Evolutionary conservation across 2,113 vertebrate species (phyloP).

Genomic region (Engraulis encrasicolus): DNA sequence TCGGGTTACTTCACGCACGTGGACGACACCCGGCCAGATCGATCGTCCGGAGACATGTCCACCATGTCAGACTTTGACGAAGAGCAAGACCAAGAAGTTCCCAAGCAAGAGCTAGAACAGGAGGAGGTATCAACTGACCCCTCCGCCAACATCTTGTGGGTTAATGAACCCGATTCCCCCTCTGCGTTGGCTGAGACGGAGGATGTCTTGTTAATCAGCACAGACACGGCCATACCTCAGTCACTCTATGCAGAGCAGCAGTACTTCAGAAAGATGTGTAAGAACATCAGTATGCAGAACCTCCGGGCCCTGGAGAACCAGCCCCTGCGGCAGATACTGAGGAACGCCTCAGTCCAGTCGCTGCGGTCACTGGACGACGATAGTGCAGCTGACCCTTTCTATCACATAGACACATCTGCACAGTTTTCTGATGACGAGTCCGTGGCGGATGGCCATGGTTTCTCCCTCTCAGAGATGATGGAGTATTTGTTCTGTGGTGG

Average conservation of each 20-base stretch:
- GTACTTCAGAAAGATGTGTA: conserved; percentile 60
- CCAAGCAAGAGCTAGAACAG: not conserved
- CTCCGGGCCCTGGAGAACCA: conserved; percentile 61
- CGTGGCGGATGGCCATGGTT: conserved; percentile 47
- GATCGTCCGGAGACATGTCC: conserved; percentile 33
- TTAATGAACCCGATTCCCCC: conserved; percentile 44
- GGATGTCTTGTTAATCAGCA: conserved; percentile 35
- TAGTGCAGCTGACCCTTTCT: conserved; percentile 38
- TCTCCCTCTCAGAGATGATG: conserved; percentile 67
- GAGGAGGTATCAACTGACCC: conserved; percentile 27
- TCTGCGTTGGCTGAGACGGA: conserved; percentile 26
- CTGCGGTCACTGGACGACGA: conserved; percentile 31
- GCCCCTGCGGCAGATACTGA: conserved; percentile 21
- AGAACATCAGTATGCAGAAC: conserved; percentile 70
- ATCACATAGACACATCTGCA: conserved; percentile 38
- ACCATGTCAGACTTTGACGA: conserved; percentile 40
- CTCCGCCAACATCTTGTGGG: conserved; percentile 55
- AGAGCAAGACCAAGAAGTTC: conserved; percentile 35
- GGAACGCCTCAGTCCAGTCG: conserved; percentile 47
- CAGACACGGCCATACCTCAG: conserved; percentile 45
- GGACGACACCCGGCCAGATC: conserved; percentile 48
- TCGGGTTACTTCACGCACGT: conserved; percentile 58
- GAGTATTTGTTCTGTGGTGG: conserved; percentile 66
- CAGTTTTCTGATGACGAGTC: conserved; percentile 48
- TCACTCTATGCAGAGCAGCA: conserved; percentile 42